Base-by-base conservation (phyloP, 2,888 invertebrate species). In the Thyatira batis region DNA sequence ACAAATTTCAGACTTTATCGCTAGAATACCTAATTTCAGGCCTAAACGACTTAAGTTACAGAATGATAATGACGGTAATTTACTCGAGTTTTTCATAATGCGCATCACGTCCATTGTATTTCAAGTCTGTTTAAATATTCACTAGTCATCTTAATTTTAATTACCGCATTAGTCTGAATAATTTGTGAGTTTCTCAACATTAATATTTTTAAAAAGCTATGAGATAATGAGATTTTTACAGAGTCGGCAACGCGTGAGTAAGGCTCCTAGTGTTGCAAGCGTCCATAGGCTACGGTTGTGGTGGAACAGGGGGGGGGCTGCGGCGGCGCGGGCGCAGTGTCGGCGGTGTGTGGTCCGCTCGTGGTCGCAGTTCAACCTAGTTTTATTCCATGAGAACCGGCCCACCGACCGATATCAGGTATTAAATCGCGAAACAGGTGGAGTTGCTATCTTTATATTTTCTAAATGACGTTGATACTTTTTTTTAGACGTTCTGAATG, bases 311-410 rank as follows among this genome's bases (percentile, higher is more conserved):
- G n/a, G 4, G 39, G 8, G 11, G n/a, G 8, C 4, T 3, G 23
- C 5, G 33, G 33, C 6, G 13, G 33, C 30, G 30, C 11, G 33
- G n/a, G 30, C 11, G 2, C 33, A 5, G 33, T 33, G 33, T 3
- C 33, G 33, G n/a, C 33, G 25, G 21, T 25, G 46, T 45, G 45
- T 39, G 39, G 39, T 39, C 44, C 20, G 27, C 51, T 21, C 27
- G 51, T 44, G 11, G 11, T 39, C 39, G 33, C 27, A 46, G 17
- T 46, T 30, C 49, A 25, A 30, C 13, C 43, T 39, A 39, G 21
- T 23, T 23, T 39, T 27, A 48, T 48, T 48, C 28, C 28, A 20
- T 48, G 48, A 28, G 48, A 48, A 48, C 48, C 48, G 27, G 48
- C 48, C 48, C 48, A 27, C 28, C 39, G 39, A 17, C n/a, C 39